Evolutionary conservation across 2,113 vertebrate genomes (phyloP), one percentile per base, ranked within the genome.

Genomic region (Forbesichthys papilliferus): DNA sequence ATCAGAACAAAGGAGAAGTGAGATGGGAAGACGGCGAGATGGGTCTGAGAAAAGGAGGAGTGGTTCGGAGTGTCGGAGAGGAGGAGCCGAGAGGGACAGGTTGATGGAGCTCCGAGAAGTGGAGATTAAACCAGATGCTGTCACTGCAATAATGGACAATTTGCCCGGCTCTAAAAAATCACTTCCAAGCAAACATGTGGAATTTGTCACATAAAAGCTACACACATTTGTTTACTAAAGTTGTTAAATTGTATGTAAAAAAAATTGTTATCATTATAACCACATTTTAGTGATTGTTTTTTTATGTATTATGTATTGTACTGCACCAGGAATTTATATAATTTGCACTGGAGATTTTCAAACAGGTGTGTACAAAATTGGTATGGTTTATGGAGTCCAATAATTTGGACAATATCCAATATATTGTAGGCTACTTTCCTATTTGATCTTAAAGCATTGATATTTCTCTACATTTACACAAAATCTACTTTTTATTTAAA

Each of bases 161-260:
- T 82, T 88, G 64, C 69, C 77, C 0, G 68, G 12, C 0, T 70
- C 81, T 54, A 90, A 71, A 77, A 64, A 42, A 14, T 56, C 64
- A 12, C 48, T 51, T 10, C n/a, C n/a, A 34, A 46, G 13, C 18
- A 78, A 87, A 66, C 86, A 79, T 66, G 89, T 92, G 3, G 86
- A 86, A 12, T 92, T 93, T 87, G 78, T 83, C 51, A 87, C 79
- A 60, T 80, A 76, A 58, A 54, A 67, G 48, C 13, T 64, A 4
- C 11, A 34, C 5, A 14, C 52, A 36, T 48, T n/a, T 73, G 14
- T 16, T 48, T 51, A 36, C 59, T 11, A 63, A 11, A 0, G 1
- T 11, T 49, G 48, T 49, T 49, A 1, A 49, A 49, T 49, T 49
- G 8, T 10, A 49, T 52, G 49, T 52, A 52, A 42, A 6, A 42